Base-by-base conservation (phyloP, 2,113 vertebrate species). In the Fulica atra region DNA sequence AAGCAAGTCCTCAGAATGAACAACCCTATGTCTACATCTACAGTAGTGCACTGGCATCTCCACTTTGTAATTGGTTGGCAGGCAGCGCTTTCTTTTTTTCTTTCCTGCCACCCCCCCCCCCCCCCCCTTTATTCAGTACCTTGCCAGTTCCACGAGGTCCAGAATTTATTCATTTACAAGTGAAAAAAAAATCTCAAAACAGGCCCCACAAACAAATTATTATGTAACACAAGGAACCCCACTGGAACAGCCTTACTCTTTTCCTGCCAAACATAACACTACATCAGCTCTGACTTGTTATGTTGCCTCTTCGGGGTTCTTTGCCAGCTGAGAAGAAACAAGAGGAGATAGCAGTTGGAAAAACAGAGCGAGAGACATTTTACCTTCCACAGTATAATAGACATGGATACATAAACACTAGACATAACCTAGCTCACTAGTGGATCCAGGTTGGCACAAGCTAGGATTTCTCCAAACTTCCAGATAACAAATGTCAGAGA, bases 11-110 rank as follows among this genome's bases (percentile, higher is more conserved):
- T 46, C 66, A 59, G 36, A 73, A 48, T 29, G 18, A 68, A 68
- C 31, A 21, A 38, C 51, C n/a, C n/a, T n/a, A n/a, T n/a, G n/a
- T n/a, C 4, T 19, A 28, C 16, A 51, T 3, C 15, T 77, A 17
- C 6, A 53, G 13, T 10, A 42, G 5, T 3, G 11, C 8, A 26
- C 4, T 8, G 16, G 38, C 80, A 14, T 10, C n/a, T 3, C 3
- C 26, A 6, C 81, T 65, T 77, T 69, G 20, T 10, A 77, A 15
- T 5, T 84, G 2, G 56, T 64, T 56, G 33, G 7, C 44, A 91
- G 42, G 35, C 10, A 65, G 10, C 2, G 20, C 1, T 56, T 60
- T 25, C 10, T 6, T 66, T 28, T 16, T 63, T 50, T 23, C 8
- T 50, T 70, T 91, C 20, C 9, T 26, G 31, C 56, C 7, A 31